Percentiles rank a stretch among this genome's conserved stretches.
These are phyloP conservation scores for Okapia johnstoni DNA, from an alignment of 2,113 vertebrate genomes.

Conservation along the genomic window DNA sequence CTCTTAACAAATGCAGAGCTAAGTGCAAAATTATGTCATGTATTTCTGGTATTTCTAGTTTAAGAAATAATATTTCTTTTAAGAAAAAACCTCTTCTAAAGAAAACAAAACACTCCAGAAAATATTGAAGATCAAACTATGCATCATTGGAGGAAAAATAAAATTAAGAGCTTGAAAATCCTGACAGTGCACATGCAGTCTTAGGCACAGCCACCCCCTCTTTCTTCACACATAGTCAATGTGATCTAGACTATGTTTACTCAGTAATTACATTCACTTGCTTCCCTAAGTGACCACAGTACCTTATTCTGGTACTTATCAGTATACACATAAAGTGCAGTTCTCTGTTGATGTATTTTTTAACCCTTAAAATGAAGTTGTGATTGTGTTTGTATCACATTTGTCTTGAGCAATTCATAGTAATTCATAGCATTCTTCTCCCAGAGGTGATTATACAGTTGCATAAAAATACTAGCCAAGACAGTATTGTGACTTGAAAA, in stretches of 20 bases:
- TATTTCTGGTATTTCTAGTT: background rate
- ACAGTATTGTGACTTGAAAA: background rate
- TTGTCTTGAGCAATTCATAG: background rate
- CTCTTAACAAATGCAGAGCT: background rate
- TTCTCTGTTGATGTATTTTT: background rate
- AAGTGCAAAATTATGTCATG: background rate
- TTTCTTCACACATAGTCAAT: background rate
- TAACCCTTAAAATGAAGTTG: background rate
- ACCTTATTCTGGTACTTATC: background rate
- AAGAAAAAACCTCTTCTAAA: background rate
- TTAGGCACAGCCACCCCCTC: background rate
- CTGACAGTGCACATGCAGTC: background rate
- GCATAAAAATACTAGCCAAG: background rate
- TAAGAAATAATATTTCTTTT: background rate
- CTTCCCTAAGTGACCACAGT: background rate
- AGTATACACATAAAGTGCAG: background rate
- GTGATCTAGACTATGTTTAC: background rate
- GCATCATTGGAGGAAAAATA: background rate
- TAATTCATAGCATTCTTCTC: background rate
- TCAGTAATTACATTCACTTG: background rate
- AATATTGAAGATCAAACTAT: background rate
- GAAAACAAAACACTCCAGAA: background rate
- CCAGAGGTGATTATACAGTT: background rate
- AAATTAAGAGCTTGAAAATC: constrained; percentile 24
- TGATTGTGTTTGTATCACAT: background rate